Base-by-base conservation (phyloP, 2,888 invertebrate genomes). In the Papilio protenor region DNA sequence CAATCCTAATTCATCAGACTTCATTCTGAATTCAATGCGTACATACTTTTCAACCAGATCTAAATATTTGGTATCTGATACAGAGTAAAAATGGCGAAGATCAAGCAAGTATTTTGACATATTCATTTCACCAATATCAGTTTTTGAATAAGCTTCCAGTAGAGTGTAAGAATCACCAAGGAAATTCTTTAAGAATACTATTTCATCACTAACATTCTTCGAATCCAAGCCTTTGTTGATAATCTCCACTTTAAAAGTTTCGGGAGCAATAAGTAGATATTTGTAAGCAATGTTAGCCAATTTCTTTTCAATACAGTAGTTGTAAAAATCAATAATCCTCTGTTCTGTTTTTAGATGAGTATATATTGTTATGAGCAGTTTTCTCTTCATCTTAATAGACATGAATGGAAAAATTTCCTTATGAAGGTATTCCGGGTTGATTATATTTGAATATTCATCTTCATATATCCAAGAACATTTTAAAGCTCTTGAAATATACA, bases 351-450 rank as follows among this genome's bases (percentile, higher is more conserved):
- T 86, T 2, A 92, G 27, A 72, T 88, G 59, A 4, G 79, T 78
- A 2, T 89, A 85, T 79, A 90, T 83, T 2, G 82, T 80, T 21
- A 83, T 82, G 11, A 93, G 80, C 40, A 89, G 80, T 76, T 91
- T 92, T 55, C 84, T 87, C 77, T 86, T 90, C 88, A 91, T 90
- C 85, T 89, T 91, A 2, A 81, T 76, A 3, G 93, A 91, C 90
- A 92, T 91, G 0, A 79, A 83, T 6, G 92, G 90, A 78, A 92
- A 90, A 40, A 92, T 81, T 64, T 90, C 83, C 0, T 84, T 70
- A 21, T 90, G 85, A 4, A 93, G 85, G 79, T 89, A 86, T 49
- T 87, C 82, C 1, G 86, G 82, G 78, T 90, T 89, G 23, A 91
- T 87, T 3, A 88, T 70, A 16, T 86, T 69, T 14, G 85, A 83